phyloP scores from a whole-genome alignment of 2,113 vertebrate genomes.

The Cettia cetti region DNA sequence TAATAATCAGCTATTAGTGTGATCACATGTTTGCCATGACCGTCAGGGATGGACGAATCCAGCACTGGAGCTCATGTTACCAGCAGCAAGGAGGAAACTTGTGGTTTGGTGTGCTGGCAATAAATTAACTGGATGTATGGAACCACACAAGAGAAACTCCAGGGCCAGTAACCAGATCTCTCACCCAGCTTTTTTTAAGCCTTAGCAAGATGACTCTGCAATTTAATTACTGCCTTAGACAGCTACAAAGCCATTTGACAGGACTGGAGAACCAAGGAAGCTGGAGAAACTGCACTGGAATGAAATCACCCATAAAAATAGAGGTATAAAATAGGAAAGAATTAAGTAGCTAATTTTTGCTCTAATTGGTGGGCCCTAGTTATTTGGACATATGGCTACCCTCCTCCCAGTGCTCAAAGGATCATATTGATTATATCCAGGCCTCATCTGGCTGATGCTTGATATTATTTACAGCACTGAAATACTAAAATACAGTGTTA shows the following conservation, averaged over 20 bases:
- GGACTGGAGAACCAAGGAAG: background rate
- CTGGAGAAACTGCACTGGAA: background rate
- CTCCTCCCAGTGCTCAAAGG: background rate
- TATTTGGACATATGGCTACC: background rate
- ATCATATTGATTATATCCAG: background rate
- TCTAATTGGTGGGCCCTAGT: background rate
- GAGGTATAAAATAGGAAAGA: background rate
- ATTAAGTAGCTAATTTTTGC: background rate
- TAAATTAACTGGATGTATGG: background rate
- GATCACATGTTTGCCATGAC: background rate
- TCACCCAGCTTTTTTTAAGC: background rate
- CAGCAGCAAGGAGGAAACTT: background rate
- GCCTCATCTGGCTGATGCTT: background rate
- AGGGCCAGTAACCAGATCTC: background rate
- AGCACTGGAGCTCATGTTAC: background rate
- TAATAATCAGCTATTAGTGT: background rate
- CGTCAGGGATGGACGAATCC: background rate
- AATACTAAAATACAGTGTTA: background rate
- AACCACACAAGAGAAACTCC: background rate
- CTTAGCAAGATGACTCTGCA: constrained; percentile 12
- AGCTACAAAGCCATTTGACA: background rate
- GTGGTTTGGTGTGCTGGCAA: background rate
- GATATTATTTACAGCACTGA: background rate
- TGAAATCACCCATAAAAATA: background rate
- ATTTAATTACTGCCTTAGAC: background rate